phyloP scores from a whole-genome alignment of 2,797 vertebrate species.

The Macrochelys suwanniensis region DNA sequence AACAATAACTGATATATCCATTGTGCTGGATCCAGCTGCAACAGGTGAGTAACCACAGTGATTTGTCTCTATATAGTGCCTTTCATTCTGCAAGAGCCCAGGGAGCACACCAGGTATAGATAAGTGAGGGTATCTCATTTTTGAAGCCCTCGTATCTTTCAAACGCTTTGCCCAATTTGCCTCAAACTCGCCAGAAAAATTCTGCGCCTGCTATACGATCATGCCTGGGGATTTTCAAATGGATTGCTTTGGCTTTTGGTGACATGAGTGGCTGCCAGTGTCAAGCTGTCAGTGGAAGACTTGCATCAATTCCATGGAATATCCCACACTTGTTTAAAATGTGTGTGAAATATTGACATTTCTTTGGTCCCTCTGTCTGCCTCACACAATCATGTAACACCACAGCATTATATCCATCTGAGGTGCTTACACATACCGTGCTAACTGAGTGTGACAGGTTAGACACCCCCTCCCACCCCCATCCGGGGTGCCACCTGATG shows the following conservation, averaged over 20 bases:
- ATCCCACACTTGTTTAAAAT: too few relatives aligned
- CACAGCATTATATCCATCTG: too few relatives aligned
- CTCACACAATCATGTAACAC: too few relatives aligned
- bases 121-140: neutral
- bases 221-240: neutral
- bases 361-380: too few relatives aligned
- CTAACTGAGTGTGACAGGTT: too few relatives aligned
- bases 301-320: too few relatives aligned
- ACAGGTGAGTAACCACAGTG: constrained; percentile 34
- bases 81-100: neutral
- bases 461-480: too few relatives aligned
- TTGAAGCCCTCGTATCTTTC: neutral
- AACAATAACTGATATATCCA: constrained; percentile 80
- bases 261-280: too few relatives aligned
- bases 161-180: neutral
- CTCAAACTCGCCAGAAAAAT: neutral
- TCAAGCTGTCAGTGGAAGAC: too few relatives aligned
- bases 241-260: neutral
- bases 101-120: neutral
- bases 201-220: neutral
- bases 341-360: too few relatives aligned
- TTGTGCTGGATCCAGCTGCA: constrained; percentile 81
- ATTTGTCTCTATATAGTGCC: neutral
- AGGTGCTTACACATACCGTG: too few relatives aligned
- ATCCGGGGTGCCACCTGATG: too few relatives aligned